Percentiles rank a stretch among this genome's conserved stretches.
These are phyloP conservation scores for Aspidiotus rigidus DNA, from an alignment of 2,888 invertebrate species.

Conservation along the genomic window DNA sequence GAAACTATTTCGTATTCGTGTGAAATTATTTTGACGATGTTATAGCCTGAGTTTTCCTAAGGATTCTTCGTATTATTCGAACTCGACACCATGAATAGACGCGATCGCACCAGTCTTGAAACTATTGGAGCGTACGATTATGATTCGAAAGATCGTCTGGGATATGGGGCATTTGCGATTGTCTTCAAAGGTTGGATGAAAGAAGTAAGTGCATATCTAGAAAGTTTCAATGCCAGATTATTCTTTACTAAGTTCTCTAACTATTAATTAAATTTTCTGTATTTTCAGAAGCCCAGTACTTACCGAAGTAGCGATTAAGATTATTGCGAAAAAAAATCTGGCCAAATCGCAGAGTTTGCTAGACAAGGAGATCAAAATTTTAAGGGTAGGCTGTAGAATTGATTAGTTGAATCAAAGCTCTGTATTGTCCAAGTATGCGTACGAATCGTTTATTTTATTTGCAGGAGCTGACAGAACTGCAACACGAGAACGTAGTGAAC, in stretches of 20 bases:
- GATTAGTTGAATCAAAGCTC: constrained; percentile 26
- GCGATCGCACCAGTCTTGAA: constrained; percentile 55
- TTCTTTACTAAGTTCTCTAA: background rate
- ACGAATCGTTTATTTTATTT: constrained; percentile 35
- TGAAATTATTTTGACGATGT: no score
- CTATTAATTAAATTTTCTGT: constrained; percentile 32
- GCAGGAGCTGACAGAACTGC: constrained; percentile 86
- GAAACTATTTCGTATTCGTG: no score
- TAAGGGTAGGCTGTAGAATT: constrained; percentile 56
- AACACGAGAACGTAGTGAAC: constrained; percentile 97
- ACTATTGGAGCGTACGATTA: constrained; percentile 94
- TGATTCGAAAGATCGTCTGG: constrained; percentile 91
- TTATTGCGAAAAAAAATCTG: constrained; percentile 94
- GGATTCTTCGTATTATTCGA: no score
- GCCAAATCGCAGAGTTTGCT: constrained; percentile 94
- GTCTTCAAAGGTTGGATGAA: constrained; percentile 95
- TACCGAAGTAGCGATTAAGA: constrained; percentile 90
- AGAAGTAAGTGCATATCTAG: constrained; percentile 56
- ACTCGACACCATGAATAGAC: constrained; percentile 2
- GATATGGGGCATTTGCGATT: constrained; percentile 98
- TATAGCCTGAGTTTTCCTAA: no score
- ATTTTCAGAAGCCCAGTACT: constrained; percentile 60
- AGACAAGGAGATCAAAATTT: constrained; percentile 96
- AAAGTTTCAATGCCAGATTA: background rate
- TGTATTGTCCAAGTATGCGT: background rate